A percentile compares a stretch with the other conserved stretches of the same genome.
phyloP scores from a whole-genome alignment of 2,888 invertebrate species.

The Cryptocephalus primarius region DNA sequence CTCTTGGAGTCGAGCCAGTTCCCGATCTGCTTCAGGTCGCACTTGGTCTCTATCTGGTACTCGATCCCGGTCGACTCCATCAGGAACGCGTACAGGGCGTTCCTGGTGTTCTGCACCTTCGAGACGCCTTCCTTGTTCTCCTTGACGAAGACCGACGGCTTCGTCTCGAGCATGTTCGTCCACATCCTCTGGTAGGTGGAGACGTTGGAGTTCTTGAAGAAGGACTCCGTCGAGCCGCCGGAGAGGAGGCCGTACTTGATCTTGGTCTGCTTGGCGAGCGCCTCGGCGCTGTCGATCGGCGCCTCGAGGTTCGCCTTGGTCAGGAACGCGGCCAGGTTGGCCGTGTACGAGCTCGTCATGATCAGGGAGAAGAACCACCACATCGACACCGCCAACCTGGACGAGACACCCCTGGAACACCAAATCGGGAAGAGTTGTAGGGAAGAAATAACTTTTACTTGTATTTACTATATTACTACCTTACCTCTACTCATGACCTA shows the following conservation, averaged over 20 bases:
- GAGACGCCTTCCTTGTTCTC: constrained; percentile 79
- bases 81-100: constrained; percentile 79
- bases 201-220: constrained; percentile 47
- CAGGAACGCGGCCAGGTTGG: constrained; percentile 86
- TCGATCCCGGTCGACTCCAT: constrained; percentile 96
- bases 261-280: constrained; percentile 82
- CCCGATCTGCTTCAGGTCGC: constrained; percentile 74
- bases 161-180: constrained; percentile 62
- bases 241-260: constrained; percentile 83
- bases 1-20: constrained; percentile 79
- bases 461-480: too few species aligned
- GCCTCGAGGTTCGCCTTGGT: constrained; percentile 82
- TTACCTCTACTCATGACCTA: too few species aligned
- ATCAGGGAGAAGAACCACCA: constrained; percentile 89
- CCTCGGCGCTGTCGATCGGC: constrained; percentile 83
- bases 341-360: constrained; percentile 88
- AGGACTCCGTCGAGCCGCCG: constrained; percentile 87
- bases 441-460: too few species aligned
- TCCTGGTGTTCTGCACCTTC: constrained; percentile 65
- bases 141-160: constrained; percentile 70
- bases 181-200: constrained; percentile 26
- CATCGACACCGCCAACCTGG: constrained; percentile 76
- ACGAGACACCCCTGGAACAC: constrained; percentile 65
- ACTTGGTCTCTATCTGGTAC: constrained; percentile 77
- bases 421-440: neutral